Evolutionary conservation across 2,113 vertebrate species (phyloP).

Genomic region (human): GRCh38 chr4:128488001-128488500

Average conservation of each 20-base stretch:
- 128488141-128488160: background rate
- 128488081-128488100: background rate
- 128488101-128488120: constrained; percentile 29
- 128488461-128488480: constrained; percentile 14
- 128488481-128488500: constrained; percentile 23
- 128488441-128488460: constrained; percentile 20
- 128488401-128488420: constrained; percentile 42
- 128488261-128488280: background rate
- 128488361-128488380: constrained; percentile 48
- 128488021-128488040: constrained; percentile 37
- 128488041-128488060: constrained; percentile 25
- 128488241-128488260: constrained; percentile 6
- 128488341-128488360: constrained; percentile 69
- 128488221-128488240: background rate
- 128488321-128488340: constrained; percentile 59
- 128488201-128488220: constrained; percentile 4
- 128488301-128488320: constrained; percentile 52
- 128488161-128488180: constrained; percentile 52
- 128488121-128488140: constrained; percentile 19
- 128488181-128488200: constrained; percentile 29
- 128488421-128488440: constrained; percentile 55
- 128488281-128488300: background rate
- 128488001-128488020: background rate
- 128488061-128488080: constrained; percentile 21
- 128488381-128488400: constrained; percentile 55